phyloP scores from a whole-genome alignment of 92 coral and sea anemone genomes.

The Parazoanthus atlanticus region DNA sequence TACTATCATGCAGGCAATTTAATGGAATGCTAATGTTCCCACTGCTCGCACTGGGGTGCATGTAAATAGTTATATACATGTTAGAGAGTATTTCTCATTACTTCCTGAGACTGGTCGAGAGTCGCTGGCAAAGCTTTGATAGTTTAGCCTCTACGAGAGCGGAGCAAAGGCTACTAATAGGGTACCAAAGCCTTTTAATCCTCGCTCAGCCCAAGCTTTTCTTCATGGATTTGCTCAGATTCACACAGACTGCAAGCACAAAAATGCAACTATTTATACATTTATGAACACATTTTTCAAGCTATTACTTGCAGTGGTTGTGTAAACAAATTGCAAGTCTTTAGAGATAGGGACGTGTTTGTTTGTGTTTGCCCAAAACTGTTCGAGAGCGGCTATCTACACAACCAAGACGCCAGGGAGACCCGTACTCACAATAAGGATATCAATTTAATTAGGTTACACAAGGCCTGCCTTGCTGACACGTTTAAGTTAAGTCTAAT shows the following conservation, averaged over 20 bases:
- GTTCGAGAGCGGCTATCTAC: background rate
- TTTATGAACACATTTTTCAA: background rate
- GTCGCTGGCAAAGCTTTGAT: background rate
- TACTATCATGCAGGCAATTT: background rate
- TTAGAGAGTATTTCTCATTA: background rate
- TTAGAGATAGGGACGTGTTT: background rate
- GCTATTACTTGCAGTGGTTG: background rate
- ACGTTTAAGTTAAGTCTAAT: slow-evolving; percentile 25
- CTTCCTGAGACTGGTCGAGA: background rate
- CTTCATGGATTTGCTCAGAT: background rate
- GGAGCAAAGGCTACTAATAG: too few relatives aligned
- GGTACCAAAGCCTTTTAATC: too few relatives aligned
- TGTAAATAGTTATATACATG: background rate
- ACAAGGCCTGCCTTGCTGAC: slow-evolving; percentile 14
- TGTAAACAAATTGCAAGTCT: background rate
- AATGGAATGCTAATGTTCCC: background rate
- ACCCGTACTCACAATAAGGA: background rate
- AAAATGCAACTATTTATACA: too few relatives aligned
- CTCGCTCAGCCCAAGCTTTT: background rate
- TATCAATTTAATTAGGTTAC: slow-evolving; percentile 18
- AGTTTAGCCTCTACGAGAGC: background rate
- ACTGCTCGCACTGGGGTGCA: background rate
- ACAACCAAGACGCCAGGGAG: slow-evolving; percentile 19
- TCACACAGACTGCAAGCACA: background rate
- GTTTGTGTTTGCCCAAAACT: background rate